Percentiles rank a stretch among this genome's conserved stretches.
Evolutionary conservation across 2,113 vertebrate species (phyloP).

Genomic region (Emydura subglobosa): DNA sequence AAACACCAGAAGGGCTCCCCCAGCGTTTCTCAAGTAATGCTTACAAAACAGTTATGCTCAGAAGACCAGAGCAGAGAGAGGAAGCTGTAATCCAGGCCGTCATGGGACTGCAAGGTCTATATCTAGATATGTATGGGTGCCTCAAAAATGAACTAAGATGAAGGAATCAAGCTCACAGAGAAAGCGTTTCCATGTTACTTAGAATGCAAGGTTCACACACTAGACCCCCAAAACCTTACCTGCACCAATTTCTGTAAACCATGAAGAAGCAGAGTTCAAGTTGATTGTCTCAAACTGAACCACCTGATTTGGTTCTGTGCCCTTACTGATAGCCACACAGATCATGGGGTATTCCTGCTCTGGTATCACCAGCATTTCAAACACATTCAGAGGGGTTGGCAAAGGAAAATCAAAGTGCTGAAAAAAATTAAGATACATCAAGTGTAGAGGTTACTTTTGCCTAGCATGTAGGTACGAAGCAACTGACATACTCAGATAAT

Average conservation of each 20-base stretch:
- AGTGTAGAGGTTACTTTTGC: background rate
- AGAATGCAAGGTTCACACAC: fast-evolving
- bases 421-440: background rate
- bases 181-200: background rate
- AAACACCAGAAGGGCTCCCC: background rate
- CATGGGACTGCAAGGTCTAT: background rate
- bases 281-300: conserved; percentile 99
- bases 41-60: background rate
- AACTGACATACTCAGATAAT: fast-evolving
- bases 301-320: conserved; percentile 87
- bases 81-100: background rate
- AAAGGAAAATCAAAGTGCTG: conserved; percentile 99
- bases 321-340: conserved; percentile 94
- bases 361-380: conserved; percentile 98
- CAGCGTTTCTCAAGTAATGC: background rate
- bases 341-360: conserved; percentile 98
- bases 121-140: background rate
- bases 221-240: conserved; percentile 67
- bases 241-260: conserved; percentile 96
- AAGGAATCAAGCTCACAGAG: background rate
- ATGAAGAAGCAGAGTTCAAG: conserved; percentile 97
- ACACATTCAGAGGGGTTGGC: conserved; percentile 94
- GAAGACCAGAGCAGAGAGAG: background rate
- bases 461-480: background rate
- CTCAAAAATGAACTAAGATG: background rate